phyloP scores from a whole-genome alignment of 2,888 invertebrate species.

The Prosapia bicincta region DNA sequence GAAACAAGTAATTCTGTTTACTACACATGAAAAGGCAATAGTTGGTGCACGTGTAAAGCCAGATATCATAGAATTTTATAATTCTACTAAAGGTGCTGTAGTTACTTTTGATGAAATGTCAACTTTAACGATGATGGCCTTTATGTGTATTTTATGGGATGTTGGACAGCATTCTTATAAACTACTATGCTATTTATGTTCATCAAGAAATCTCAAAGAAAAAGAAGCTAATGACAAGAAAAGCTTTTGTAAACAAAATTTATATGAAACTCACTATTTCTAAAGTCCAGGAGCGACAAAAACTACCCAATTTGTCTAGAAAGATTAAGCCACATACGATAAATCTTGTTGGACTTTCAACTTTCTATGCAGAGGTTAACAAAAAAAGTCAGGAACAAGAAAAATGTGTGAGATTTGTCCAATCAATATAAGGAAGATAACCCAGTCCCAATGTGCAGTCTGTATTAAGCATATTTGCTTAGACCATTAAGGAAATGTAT shows the following conservation, averaged over 20 bases:
- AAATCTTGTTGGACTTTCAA: not conserved
- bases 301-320: conserved; percentile 7
- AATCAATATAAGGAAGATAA: not conserved
- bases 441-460: not conserved
- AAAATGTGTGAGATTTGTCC: conserved; percentile 7
- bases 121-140: not conserved
- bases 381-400: not conserved
- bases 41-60: conserved; percentile 5
- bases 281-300: not conserved
- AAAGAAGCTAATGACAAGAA: not conserved
- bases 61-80: conserved; percentile 11
- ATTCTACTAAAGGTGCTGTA: conserved; percentile 5
- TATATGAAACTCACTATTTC: not conserved
- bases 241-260: not conserved
- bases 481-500: not conserved
- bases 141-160: no score
- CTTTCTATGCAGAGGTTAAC: not conserved
- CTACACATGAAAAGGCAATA: conserved; percentile 3
- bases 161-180: conserved; percentile 2
- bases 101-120: conserved; percentile 11
- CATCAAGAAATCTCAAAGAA: conserved; percentile 4
- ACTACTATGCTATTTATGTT: conserved; percentile 7
- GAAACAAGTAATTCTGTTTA: conserved; percentile 6
- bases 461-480: conserved; percentile 2
- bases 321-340: not conserved